phyloP scores from a whole-genome alignment of 2,888 invertebrate species.

The Trilocha varians region DNA sequence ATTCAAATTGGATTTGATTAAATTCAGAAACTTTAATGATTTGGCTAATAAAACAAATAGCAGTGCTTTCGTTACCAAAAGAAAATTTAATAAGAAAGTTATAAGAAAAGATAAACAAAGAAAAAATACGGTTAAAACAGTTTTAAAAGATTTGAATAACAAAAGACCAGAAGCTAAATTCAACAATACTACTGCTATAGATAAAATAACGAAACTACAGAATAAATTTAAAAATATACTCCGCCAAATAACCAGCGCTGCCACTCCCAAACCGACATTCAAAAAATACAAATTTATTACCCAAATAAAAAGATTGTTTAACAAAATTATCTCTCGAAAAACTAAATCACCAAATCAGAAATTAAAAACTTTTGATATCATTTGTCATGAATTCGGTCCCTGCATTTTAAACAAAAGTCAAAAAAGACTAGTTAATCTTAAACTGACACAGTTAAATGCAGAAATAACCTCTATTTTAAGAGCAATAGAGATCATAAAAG shows the following conservation, averaged over 20 bases:
- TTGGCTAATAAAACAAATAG: not conserved
- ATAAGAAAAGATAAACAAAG: slow-evolving; percentile 12
- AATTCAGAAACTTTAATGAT: slow-evolving; percentile 1
- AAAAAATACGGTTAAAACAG: slow-evolving; percentile 20
- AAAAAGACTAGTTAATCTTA: slow-evolving; percentile 25
- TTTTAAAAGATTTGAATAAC: slow-evolving; percentile 14
- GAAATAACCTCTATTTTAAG: slow-evolving; percentile 39
- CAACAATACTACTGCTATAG: slow-evolving; percentile 5
- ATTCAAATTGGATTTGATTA: slow-evolving; percentile 2
- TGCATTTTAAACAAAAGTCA: slow-evolving; percentile 28
- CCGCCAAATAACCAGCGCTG: slow-evolving; percentile 16
- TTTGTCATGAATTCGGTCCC: slow-evolving; percentile 36
- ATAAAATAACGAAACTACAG: slow-evolving; percentile 14
- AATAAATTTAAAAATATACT: slow-evolving; percentile 16
- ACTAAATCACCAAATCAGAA: slow-evolving; percentile 18
- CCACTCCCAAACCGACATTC: slow-evolving; percentile 11
- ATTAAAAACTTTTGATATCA: slow-evolving; percentile 27
- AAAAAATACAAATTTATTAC: slow-evolving; percentile 28
- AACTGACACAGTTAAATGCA: slow-evolving; percentile 32
- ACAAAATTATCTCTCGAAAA: slow-evolving; percentile 28
- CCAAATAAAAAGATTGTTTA: slow-evolving; percentile 38
- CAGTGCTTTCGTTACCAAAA: not conserved
- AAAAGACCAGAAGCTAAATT: slow-evolving; percentile 5
- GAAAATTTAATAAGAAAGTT: slow-evolving; percentile 7
- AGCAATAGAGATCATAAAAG: slow-evolving; percentile 43